phyloP scores from a whole-genome alignment of 2,888 invertebrate species.

The Psylliodes chrysocephalus region DNA sequence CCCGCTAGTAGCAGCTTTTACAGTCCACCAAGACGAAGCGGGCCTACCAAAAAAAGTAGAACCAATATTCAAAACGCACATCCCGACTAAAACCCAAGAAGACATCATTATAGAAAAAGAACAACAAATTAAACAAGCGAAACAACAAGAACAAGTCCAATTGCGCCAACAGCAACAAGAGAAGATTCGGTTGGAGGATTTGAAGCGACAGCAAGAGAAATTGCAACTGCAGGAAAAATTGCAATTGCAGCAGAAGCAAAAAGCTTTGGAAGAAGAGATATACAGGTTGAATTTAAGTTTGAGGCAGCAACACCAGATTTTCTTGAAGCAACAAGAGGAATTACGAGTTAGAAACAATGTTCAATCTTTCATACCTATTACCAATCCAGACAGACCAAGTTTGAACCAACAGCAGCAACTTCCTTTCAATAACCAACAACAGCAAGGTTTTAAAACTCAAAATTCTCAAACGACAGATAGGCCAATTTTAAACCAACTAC shows the following conservation, averaged over 20 bases:
- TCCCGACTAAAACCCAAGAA: constrained; percentile 52
- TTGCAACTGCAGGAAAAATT: constrained; percentile 32
- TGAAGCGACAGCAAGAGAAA: constrained; percentile 31
- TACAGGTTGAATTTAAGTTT: constrained; percentile 70
- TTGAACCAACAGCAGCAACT: constrained; percentile 24
- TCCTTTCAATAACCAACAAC: neutral
- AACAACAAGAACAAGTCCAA: constrained; percentile 34
- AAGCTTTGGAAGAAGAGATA: constrained; percentile 76
- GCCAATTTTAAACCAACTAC: constrained; percentile 11
- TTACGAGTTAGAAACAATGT: constrained; percentile 62
- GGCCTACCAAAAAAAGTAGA: constrained; percentile 84
- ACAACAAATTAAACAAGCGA: constrained; percentile 17
- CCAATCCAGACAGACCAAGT: constrained; percentile 29
- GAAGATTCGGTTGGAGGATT: constrained; percentile 43
- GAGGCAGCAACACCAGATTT: constrained; percentile 58
- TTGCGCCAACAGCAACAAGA: constrained; percentile 43
- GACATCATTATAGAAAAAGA: constrained; percentile 17
- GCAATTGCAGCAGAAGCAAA: constrained; percentile 67
- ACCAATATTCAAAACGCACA: constrained; percentile 70
- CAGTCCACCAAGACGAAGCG: constrained; percentile 83
- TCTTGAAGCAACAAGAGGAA: constrained; percentile 66
- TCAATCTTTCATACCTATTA: constrained; percentile 53
- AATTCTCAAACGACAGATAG: neutral
- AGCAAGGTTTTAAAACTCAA: constrained; percentile 11
- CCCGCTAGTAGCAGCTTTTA: constrained; percentile 85